Percentiles rank a stretch among this genome's conserved stretches.
phyloP scores from a whole-genome alignment of 2,113 vertebrate genomes.

The Lepidothrix coronata region DNA sequence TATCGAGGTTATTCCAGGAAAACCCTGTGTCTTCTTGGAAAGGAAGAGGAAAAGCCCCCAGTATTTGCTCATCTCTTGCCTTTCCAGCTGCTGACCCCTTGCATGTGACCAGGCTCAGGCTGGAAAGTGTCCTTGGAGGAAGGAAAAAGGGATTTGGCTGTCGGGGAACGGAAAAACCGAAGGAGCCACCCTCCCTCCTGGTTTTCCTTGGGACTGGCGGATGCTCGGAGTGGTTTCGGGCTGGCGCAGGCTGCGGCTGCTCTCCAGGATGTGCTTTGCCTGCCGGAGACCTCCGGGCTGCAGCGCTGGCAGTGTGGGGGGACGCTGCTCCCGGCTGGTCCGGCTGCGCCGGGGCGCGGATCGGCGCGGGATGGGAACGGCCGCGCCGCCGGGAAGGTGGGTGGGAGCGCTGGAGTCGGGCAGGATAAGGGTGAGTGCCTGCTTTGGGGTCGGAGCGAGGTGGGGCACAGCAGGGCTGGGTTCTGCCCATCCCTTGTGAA shows the following conservation, averaged over 20 bases:
- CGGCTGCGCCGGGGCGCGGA: accelerated
- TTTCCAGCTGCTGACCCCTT: not conserved
- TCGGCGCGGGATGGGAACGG: accelerated
- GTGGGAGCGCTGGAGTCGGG: not conserved
- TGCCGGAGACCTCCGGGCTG: accelerated
- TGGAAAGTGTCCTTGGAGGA: not conserved
- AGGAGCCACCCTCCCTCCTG: not conserved
- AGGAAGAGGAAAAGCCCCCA: not conserved
- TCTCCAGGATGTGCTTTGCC: not conserved
- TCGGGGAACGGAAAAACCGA: not conserved
- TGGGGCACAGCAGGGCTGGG: not conserved
- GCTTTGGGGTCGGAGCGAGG: accelerated
- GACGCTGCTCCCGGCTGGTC: not conserved
- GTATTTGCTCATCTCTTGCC: not conserved
- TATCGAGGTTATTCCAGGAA: not conserved
- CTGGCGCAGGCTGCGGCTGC: not conserved
- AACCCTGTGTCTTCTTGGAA: not conserved
- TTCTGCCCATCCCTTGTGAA: accelerated
- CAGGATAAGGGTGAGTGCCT: accelerated
- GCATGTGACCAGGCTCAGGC: not conserved
- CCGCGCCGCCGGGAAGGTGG: accelerated
- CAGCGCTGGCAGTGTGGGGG: accelerated
- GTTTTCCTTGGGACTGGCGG: accelerated
- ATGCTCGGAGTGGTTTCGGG: not conserved
- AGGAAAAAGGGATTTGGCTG: not conserved